Evolutionary conservation across 2,888 invertebrate species (phyloP).

Genomic region (Aspidapion aeneum): DNA sequence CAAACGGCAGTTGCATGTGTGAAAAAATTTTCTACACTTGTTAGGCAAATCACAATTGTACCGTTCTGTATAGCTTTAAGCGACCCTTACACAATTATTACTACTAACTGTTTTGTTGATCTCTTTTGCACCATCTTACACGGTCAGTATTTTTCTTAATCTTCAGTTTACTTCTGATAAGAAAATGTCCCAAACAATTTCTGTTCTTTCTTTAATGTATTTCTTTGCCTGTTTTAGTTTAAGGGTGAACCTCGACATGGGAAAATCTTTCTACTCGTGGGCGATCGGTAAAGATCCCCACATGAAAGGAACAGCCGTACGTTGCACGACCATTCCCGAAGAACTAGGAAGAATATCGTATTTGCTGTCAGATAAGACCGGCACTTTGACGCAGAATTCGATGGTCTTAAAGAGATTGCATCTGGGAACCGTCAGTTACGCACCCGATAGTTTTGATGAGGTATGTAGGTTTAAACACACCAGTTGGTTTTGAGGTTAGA

Average conservation of each 20-base stretch:
- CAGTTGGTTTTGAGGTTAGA: neutral
- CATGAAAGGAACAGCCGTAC: slow-evolving; percentile 91
- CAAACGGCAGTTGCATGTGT: too few relatives aligned
- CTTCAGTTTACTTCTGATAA: too few relatives aligned
- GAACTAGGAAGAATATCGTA: slow-evolving; percentile 96
- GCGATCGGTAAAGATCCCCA: slow-evolving; percentile 90
- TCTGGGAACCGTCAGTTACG: slow-evolving; percentile 89
- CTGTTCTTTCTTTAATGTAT: too few relatives aligned
- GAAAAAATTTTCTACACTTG: too few relatives aligned
- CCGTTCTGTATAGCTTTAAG: too few relatives aligned
- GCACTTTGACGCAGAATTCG: slow-evolving; percentile 97
- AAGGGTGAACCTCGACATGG: slow-evolving; percentile 98
- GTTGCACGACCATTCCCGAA: slow-evolving; percentile 98
- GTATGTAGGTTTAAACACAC: slow-evolving; percentile 47
- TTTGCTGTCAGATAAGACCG: slow-evolving; percentile 97
- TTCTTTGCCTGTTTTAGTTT: slow-evolving; percentile 64
- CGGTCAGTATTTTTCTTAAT: too few relatives aligned
- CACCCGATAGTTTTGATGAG: slow-evolving; percentile 82
- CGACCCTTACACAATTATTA: too few relatives aligned
- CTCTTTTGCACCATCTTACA: too few relatives aligned
- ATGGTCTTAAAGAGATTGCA: slow-evolving; percentile 98
- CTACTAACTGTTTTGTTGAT: too few relatives aligned
- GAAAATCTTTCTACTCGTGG: slow-evolving; percentile 97
- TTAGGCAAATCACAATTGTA: too few relatives aligned
- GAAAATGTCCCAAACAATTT: too few relatives aligned